Evolutionary conservation across 2,797 vertebrate species (phyloP), one percentile per base, ranked within the genome.

Genomic region (Hydrolagus colliei): DNA sequence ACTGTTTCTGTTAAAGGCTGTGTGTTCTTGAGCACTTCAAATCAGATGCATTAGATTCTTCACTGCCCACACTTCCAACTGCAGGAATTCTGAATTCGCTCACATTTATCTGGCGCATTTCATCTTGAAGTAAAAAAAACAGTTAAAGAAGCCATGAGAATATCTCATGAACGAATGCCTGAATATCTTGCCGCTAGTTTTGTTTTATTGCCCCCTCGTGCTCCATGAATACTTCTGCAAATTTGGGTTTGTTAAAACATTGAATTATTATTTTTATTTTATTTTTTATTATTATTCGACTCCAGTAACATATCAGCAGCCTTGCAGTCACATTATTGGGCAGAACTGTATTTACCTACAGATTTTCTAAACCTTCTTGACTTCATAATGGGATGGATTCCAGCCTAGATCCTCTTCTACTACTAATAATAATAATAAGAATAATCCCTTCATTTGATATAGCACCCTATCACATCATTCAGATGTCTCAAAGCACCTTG

Each of bases 1-100:
- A 84, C 52, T 84, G 79, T 35, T 84, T 84, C 79, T 84, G 71
- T 84, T 84, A 84, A 84, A 84, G 35, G 79, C 20, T 84, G 79
- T 84, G 79, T 84, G 79, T 84, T 52, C 79, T 63, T 84, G 63
- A 35, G 65, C 52, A 18, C 65, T 84, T 84, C 65, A 68, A 67
- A 84, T 35, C 32, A 41, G 71, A 84, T 84, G 32, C 65, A 52
- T 84, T 71, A 71, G 63, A 84, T 84, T 71, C 79, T 52, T 71
- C 63, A 35, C 79, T 20, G 18, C 79, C 79, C 79, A 84, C 79
- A 84, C 68, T 32, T 84, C 65, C 65, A 84, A 84, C 79, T 68
- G 79, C 35, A 84, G 65, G 79, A 84, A 84, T 84, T 84, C 79
- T 84, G 79, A 41, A 41, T 68, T 65, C 3, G 78, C 32, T 84